Conservation (phyloP, 1,140 invertebrate genomes). For the Chrysomallon squamiferum region DNA sequence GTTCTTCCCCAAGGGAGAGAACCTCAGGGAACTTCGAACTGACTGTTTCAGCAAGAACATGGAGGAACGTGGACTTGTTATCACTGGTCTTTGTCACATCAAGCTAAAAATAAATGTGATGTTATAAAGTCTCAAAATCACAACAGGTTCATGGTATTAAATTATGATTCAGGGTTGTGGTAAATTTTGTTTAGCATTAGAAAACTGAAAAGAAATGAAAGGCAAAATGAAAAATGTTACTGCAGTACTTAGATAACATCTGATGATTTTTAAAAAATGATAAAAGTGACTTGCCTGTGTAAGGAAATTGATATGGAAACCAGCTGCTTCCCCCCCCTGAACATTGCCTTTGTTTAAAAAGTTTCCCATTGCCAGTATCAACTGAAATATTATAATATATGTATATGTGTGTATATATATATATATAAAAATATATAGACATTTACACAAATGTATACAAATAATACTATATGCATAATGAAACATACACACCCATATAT, state of each 20-base stretch:
- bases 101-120: conserved; percentile 38
- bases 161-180: neutral
- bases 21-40: conserved; percentile 55
- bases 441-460: neutral
- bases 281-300: conserved; percentile 57
- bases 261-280: no score
- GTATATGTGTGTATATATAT: no score
- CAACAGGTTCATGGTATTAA: neutral
- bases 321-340: conserved; percentile 55
- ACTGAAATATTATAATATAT: conserved; percentile 33
- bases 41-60: conserved; percentile 56
- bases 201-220: neutral
- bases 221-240: no score
- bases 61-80: conserved; percentile 58
- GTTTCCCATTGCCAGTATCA: conserved; percentile 63
- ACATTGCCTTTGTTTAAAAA: conserved; percentile 61
- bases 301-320: conserved; percentile 58
- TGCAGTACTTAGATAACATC: no score
- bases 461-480: neutral
- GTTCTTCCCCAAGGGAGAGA: conserved; percentile 46
- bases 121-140: neutral
- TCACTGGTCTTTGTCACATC: conserved; percentile 60
- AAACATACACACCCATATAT: neutral
- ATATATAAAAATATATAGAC: no score
- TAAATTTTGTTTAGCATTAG: neutral